Evolutionary conservation across 2,113 vertebrate genomes (phyloP).

Genomic region (Acrocephalus arundinaceus): DNA sequence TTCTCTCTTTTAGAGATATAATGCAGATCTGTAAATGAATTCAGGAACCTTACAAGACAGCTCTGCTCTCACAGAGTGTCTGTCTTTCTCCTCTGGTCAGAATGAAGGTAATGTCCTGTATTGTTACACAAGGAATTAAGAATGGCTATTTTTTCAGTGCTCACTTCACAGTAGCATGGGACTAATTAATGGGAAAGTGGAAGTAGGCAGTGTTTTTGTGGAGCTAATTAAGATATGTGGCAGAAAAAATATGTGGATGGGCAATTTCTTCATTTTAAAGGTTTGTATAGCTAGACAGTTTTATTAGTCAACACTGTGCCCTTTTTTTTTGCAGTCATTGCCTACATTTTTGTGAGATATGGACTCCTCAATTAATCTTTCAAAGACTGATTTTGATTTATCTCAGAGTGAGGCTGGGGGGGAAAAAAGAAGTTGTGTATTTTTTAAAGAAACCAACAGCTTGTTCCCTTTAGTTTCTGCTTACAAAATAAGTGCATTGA

Average conservation of each 20-base stretch:
- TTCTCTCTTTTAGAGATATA: neutral
- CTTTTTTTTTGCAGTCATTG: neutral
- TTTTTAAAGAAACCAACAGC: slow-evolving; percentile 1
- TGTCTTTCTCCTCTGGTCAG: neutral
- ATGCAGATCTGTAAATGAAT: neutral
- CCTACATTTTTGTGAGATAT: neutral
- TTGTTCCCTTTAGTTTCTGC: slow-evolving; percentile 17
- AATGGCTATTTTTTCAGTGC: neutral
- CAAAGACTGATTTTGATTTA: slow-evolving; percentile 47
- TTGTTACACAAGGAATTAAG: neutral
- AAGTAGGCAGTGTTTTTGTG: neutral
- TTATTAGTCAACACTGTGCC: neutral
- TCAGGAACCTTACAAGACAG: neutral
- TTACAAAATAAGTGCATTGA: slow-evolving; percentile 49
- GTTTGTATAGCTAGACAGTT: slow-evolving; percentile 18
- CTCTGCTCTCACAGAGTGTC: neutral
- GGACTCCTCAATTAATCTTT: slow-evolving; percentile 31
- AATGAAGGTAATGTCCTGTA: neutral
- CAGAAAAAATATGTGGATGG: slow-evolving; percentile 5
- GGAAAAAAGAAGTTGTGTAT: neutral
- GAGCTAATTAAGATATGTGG: slow-evolving; percentile 20
- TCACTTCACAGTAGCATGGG: neutral
- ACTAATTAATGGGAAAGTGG: slow-evolving; percentile 22
- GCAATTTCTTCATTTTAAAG: slow-evolving; percentile 43
- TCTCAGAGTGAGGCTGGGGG: neutral